Conservation (phyloP, 2,888 invertebrate genomes). For the Erynnis tages region DNA sequence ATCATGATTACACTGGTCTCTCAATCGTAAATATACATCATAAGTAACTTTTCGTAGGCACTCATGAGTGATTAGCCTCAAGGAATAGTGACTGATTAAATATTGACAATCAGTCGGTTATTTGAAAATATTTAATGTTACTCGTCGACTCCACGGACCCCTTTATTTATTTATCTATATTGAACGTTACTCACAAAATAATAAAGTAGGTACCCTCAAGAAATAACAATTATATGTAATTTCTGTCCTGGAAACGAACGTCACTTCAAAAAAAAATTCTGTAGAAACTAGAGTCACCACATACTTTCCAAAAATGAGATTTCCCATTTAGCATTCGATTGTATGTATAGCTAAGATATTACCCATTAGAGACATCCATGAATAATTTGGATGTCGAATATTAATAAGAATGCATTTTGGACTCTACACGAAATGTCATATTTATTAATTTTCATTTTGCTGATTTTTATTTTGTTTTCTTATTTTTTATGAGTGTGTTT, state of each 20-base stretch:
- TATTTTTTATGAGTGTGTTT: background rate
- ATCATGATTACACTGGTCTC: conserved; percentile 76
- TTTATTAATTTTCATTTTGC: conserved; percentile 16
- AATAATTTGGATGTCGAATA: background rate
- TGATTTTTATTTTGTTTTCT: conserved; percentile 16
- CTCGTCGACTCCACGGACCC: conserved; percentile 42
- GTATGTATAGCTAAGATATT: background rate
- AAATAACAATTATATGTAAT: too few relatives aligned
- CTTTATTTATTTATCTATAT: too few relatives aligned
- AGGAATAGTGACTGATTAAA: conserved; percentile 41
- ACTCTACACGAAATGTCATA: conserved; percentile 10
- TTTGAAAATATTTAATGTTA: conserved; percentile 49
- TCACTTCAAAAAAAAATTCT: too few relatives aligned
- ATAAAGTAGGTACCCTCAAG: too few relatives aligned
- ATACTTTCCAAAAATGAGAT: background rate
- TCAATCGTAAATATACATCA: conserved; percentile 72
- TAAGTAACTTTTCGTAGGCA: conserved; percentile 78
- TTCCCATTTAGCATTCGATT: background rate
- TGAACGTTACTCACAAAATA: too few relatives aligned
- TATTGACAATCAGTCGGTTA: conserved; percentile 57
- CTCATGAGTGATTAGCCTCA: conserved; percentile 72
- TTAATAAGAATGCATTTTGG: conserved; percentile 2
- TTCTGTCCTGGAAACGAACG: too few relatives aligned
- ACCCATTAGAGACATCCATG: too few relatives aligned
- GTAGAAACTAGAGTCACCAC: conserved; percentile 8